Evolutionary conservation across 2,797 vertebrate genomes (phyloP).

Genomic region (Chiroxiphia lanceolata): DNA sequence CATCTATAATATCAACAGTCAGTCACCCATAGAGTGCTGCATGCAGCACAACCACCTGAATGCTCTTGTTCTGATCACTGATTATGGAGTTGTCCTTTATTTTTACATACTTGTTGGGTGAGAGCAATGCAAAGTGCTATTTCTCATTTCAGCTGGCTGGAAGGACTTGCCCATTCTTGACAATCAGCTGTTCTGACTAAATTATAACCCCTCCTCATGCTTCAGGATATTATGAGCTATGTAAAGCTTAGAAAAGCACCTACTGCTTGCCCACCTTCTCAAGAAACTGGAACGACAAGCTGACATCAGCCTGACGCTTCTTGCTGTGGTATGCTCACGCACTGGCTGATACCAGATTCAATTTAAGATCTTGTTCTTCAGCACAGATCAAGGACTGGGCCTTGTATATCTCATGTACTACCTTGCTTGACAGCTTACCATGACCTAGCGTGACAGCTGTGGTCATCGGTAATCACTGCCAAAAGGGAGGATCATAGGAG

Average conservation of each 20-base stretch:
- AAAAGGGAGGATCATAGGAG: conserved; percentile 65
- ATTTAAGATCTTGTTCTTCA: conserved; percentile 26
- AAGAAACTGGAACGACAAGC: not conserved
- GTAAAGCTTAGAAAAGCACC: not conserved
- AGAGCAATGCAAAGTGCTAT: not conserved
- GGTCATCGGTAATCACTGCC: conserved; percentile 49
- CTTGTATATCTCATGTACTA: conserved; percentile 36
- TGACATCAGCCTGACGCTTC: not conserved
- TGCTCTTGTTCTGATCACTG: not conserved
- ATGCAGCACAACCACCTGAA: not conserved
- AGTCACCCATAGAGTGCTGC: not conserved
- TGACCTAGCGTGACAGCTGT: conserved; percentile 73
- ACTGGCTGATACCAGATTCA: not conserved
- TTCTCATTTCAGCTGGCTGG: not conserved
- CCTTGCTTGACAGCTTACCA: conserved; percentile 67
- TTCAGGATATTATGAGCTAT: not conserved
- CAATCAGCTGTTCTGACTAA: not conserved
- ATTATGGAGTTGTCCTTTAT: not conserved
- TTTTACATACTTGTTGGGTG: not conserved
- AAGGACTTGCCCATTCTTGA: not conserved
- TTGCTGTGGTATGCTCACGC: not conserved
- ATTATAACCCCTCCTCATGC: not conserved
- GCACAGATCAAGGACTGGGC: not conserved
- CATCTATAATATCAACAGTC: not conserved
- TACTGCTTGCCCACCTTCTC: not conserved